Base-by-base conservation (phyloP, 53 echinoderm and acorn worm genomes). In the Patiria pectinifera region DNA sequence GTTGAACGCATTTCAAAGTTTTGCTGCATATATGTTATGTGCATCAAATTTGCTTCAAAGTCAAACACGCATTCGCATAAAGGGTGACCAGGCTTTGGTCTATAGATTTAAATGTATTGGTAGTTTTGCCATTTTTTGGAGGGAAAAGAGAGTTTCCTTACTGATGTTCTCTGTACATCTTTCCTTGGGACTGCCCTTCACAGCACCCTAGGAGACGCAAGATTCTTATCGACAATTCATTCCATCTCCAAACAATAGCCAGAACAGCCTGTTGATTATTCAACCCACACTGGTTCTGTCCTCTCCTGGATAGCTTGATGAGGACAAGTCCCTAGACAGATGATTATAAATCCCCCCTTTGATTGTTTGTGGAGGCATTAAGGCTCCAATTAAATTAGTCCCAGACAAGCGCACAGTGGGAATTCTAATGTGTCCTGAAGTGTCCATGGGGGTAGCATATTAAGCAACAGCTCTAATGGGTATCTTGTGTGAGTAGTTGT, bases 311-410 rank as follows among this genome's bases (percentile, higher is more conserved):
- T 23, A n/a, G 48, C 25, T 12, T 45, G 2, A 53, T 14, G 78
- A 78, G 78, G 88, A 78, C 88, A 78, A 9, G 78, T 61, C 78
- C 62, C 78, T 59, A 88, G 76, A 78, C 88, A 88, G 69, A 25
- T 11, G 21, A 46, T 80, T 3, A 82, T 82, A 9, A 26, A 3
- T 25, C 26, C 22, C 76, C 76, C 84, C 63, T 10, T 60, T 53
- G 48, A 88, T 61, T 88, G 77, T 88, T 88, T 88, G 61, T 88
- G 78, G 45, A 78, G 61, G 88, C 77, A 88, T 88, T 88, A 78
- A 78, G 84, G 61, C 66, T 60, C 45, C 90, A 80, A 90, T 90
- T 69, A 45, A 90, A 90, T 90, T 90, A 90, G 59, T 66, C 90
- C 44, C 69, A 80, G 86, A 66, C 90, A 80, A 21, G 53, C 11